Conservation (phyloP, 2,797 vertebrate species). For the Pangasius djambal region DNA sequence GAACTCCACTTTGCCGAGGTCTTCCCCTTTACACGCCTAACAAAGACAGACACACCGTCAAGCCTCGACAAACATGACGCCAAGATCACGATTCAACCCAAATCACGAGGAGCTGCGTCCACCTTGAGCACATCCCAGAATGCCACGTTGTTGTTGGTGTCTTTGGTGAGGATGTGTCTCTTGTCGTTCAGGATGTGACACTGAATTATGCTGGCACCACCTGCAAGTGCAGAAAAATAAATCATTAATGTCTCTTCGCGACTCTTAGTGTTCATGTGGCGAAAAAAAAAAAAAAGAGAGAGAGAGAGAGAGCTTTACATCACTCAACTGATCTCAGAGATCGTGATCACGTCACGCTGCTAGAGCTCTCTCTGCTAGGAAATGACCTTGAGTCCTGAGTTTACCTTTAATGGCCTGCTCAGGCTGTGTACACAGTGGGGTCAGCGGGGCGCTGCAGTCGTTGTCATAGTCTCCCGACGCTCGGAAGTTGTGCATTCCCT, state of each 20-base stretch:
- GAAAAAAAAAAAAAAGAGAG: too few relatives aligned
- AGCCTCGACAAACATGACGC: too few relatives aligned
- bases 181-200: slow-evolving; percentile 99
- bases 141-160: slow-evolving; percentile 97
- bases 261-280: neutral
- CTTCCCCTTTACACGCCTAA: slow-evolving; percentile 98
- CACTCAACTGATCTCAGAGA: neutral
- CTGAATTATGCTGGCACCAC: slow-evolving; percentile 97
- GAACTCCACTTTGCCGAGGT: slow-evolving; percentile 97
- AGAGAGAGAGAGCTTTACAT: too few relatives aligned
- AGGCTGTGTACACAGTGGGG: slow-evolving; percentile 92
- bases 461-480: slow-evolving; percentile 98
- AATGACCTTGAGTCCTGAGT: too few relatives aligned
- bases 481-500: slow-evolving; percentile 98
- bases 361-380: neutral
- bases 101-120: neutral
- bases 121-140: slow-evolving; percentile 99
- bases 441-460: slow-evolving; percentile 91
- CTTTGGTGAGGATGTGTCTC: slow-evolving; percentile 99
- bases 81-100: too few relatives aligned
- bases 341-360: neutral
- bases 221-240: slow-evolving; percentile 63
- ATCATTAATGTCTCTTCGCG: too few relatives aligned
- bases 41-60: neutral
- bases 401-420: slow-evolving; percentile 98